Evolutionary conservation across 1,140 invertebrate species (phyloP).

Genomic region (Odontomachus brunneus): DNA sequence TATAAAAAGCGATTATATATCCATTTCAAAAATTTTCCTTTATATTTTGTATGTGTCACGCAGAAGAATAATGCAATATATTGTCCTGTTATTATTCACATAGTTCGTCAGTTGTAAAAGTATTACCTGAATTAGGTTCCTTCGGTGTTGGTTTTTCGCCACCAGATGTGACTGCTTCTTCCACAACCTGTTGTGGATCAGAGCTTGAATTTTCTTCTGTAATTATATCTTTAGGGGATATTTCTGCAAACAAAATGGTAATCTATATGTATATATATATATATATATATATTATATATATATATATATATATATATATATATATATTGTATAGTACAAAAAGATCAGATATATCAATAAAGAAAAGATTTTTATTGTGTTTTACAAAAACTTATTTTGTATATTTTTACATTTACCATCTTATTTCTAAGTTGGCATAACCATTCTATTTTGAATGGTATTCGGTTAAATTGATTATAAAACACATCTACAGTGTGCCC

Average conservation of each 20-base stretch:
- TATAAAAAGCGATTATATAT: background rate
- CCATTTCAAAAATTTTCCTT: background rate
- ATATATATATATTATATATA: background rate
- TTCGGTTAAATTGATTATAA: no score
- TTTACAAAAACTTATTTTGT: background rate
- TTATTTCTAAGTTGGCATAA: background rate
- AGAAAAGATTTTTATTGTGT: background rate
- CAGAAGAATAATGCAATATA: constrained; percentile 15
- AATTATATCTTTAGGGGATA: background rate
- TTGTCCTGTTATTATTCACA: constrained; percentile 34
- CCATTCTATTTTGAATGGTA: no score
- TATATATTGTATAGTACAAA: background rate
- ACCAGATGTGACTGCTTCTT: background rate
- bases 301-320: background rate
- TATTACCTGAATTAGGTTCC: constrained; percentile 53
- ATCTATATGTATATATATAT: background rate
- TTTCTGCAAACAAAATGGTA: constrained; percentile 53
- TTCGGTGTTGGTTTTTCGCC: constrained; percentile 3
- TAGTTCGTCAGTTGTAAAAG: constrained; percentile 27
- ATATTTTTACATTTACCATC: background rate
- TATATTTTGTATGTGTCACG: constrained; percentile 8
- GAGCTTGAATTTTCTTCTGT: background rate
- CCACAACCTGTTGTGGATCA: constrained; percentile 2
- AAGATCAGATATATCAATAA: background rate
- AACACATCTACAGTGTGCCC: no score